phyloP scores from a whole-genome alignment of 1,140 invertebrate genomes.

The Lerema accius region DNA sequence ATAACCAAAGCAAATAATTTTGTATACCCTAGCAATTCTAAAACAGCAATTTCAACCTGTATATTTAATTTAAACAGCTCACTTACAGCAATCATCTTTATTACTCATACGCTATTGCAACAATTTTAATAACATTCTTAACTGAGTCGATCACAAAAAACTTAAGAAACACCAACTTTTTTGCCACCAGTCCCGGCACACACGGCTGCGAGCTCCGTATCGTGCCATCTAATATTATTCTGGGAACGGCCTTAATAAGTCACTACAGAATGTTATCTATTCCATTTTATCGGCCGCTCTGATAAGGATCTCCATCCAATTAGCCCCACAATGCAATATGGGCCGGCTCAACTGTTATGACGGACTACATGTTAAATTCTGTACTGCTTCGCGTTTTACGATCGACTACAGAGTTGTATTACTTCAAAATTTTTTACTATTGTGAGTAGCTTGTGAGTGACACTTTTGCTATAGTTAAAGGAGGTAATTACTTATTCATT shows the following conservation, averaged over 20 bases:
- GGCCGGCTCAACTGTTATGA: conserved; percentile 75
- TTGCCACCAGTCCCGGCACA: conserved; percentile 62
- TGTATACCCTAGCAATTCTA: too few relatives aligned
- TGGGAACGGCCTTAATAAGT: conserved; percentile 84
- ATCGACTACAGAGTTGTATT: neutral
- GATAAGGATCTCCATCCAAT: conserved; percentile 83
- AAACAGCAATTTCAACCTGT: too few relatives aligned
- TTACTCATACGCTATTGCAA: conserved; percentile 7
- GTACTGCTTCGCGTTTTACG: conserved; percentile 15
- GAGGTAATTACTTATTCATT: too few relatives aligned
- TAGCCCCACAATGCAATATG: conserved; percentile 81
- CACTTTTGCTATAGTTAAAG: too few relatives aligned
- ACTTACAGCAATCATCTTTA: neutral
- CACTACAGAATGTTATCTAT: conserved; percentile 84
- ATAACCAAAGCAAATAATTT: too few relatives aligned
- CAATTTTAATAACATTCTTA: conserved; percentile 28
- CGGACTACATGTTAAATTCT: conserved; percentile 45
- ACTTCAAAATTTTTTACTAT: neutral
- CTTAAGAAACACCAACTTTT: conserved; percentile 42
- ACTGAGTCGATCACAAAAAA: conserved; percentile 25
- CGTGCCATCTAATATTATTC: conserved; percentile 83
- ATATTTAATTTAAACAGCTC: neutral
- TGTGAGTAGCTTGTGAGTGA: too few relatives aligned
- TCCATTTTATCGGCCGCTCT: conserved; percentile 78
- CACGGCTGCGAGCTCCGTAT: conserved; percentile 65